Base-by-base conservation (phyloP, 2,113 vertebrate species). In the Halcyon senegalensis region DNA sequence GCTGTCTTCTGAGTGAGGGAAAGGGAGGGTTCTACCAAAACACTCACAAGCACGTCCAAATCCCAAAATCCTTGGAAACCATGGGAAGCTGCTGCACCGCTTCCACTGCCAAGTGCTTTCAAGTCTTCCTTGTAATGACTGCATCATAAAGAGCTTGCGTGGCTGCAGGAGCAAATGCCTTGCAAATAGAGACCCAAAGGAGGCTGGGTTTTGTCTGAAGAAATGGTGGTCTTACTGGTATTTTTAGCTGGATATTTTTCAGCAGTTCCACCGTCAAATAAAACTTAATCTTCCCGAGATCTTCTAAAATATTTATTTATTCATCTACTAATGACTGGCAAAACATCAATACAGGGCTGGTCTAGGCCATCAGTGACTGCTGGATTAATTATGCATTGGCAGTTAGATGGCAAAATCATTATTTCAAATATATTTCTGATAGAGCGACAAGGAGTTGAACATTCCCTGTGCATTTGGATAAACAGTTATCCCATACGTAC, bases 11-110 rank as follows among this genome's bases (percentile, higher is more conserved):
- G 80, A 74, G 81, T 1, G 2, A 46, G 39, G 16, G 11, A 50
- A 46, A 43, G 35, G 41, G 17, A 83, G 31, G 5, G 7, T 44
- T 43, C 51, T 66, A 25, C 2, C 0, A 0, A 75, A 93, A 84
- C n/a, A 28, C 37, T 1, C 0, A 1, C 13, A 28, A 18, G 10
- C 0, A 0, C n/a, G 24, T 66, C 60, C 30, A 0, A 37, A 43
- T 79, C 79, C 55, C 39, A 66, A 66, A 74, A 80, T 24, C 6
- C 28, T 13, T 53, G 59, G 37, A 77, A 79, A n/a, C 17, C 0
- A 0, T 35, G 63, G 13, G 46, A 28, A 8, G 68, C 79, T 93
- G 37, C 60, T n/a, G 5, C 10, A 3, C 21, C 67, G 28, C 64
- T 77, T 27, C 16, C 81, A 31, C 44, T 70, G 23, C 55, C 60